These are phyloP conservation scores for Intellagama lesueurii DNA, from an alignment of 2,797 vertebrate genomes.

Conservation along the genomic window DNA sequence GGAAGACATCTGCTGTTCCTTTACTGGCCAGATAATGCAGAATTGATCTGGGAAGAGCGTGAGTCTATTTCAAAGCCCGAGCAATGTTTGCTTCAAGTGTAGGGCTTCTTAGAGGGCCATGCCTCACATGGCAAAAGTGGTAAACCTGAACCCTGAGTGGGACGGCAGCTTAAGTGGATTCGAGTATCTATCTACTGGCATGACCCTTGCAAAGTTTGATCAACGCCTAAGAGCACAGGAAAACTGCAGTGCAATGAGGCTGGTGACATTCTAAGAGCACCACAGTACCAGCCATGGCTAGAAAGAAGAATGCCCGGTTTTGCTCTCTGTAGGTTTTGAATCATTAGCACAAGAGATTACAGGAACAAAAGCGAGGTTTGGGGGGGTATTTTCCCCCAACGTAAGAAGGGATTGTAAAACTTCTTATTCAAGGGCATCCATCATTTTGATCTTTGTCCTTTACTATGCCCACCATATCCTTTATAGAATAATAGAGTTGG, in stretches of 20 bases:
- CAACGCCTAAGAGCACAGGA: neutral
- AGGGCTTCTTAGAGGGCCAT: neutral
- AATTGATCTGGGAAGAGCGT: neutral
- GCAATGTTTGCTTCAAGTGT: neutral
- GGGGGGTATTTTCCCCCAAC: too few species aligned
- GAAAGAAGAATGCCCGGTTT: neutral
- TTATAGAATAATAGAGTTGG: too few species aligned
- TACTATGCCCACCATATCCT: neutral
- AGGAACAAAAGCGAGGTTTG: neutral
- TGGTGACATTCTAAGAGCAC: neutral
- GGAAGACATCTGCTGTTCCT: neutral
- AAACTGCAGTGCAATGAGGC: neutral
- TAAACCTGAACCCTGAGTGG: too few species aligned
- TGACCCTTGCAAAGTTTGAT: neutral
- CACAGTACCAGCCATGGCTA: neutral
- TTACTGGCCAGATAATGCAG: neutral
- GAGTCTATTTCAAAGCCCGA: neutral
- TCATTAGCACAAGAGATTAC: neutral
- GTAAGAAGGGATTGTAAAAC: neutral
- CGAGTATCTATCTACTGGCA: neutral
- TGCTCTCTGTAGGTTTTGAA: neutral
- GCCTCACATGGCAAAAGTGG: neutral
- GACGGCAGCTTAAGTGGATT: neutral
- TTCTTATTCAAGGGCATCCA: neutral
- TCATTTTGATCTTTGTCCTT: neutral